Evolutionary conservation across 2,113 vertebrate species (phyloP).

Genomic region (Heptranchias perlo): DNA sequence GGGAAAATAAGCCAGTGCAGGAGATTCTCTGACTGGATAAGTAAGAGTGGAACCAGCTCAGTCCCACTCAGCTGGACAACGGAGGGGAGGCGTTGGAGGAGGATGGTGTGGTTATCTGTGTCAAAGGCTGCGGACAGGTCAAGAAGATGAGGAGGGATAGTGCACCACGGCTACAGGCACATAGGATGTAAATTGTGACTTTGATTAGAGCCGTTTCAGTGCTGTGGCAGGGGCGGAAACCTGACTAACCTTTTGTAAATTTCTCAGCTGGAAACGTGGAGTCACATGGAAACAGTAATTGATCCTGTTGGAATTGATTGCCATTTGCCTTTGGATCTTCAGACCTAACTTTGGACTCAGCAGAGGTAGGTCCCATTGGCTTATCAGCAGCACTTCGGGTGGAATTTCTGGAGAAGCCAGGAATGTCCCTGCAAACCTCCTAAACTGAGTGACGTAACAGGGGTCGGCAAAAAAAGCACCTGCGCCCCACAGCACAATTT

Average conservation of each 20-base stretch:
- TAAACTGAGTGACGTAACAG: too few species aligned
- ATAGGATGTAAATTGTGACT: too few species aligned
- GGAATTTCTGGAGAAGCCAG: too few species aligned
- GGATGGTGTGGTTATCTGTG: background rate
- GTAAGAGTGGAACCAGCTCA: background rate
- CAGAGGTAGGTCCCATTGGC: too few species aligned
- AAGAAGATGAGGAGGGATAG: background rate
- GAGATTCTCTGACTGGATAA: background rate
- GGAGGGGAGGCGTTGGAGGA: background rate
- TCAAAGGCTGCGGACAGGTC: background rate
- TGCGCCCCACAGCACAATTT: background rate
- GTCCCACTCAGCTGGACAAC: background rate
- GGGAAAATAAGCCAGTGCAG: background rate
- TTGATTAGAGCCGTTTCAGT: background rate
- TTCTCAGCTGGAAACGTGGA: too few species aligned
- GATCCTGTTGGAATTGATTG: too few species aligned
- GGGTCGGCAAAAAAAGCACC: background rate
- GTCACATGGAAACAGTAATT: too few species aligned
- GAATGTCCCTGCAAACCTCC: too few species aligned
- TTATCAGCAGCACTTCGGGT: too few species aligned
- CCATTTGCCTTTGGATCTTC: too few species aligned
- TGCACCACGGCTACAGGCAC: too few species aligned
- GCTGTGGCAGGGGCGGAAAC: background rate
- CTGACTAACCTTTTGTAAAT: background rate
- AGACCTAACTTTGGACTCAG: too few species aligned